Conservation (phyloP, 2,797 vertebrate species). For the Petrocephalus sullivani region DNA sequence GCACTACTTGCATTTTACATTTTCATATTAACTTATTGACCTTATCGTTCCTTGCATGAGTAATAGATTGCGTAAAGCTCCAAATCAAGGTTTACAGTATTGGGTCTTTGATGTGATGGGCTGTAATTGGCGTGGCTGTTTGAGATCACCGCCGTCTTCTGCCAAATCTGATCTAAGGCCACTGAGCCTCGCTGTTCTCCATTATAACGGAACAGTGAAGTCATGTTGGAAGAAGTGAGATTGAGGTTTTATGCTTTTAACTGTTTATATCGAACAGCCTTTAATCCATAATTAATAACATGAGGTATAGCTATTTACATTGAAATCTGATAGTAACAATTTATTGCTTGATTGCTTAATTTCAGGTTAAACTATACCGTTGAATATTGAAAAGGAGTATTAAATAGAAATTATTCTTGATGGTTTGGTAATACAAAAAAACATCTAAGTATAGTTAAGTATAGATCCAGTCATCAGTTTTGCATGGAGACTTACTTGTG, state of each 20-base stretch:
- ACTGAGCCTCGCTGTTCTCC: not conserved
- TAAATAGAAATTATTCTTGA: not conserved
- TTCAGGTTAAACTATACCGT: not conserved
- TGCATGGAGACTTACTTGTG: not conserved
- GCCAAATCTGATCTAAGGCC: not conserved
- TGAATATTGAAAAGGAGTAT: not conserved
- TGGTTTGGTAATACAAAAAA: not conserved
- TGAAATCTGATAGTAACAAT: not conserved
- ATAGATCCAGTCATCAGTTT: not conserved
- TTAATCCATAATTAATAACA: not conserved
- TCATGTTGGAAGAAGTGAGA: constrained; percentile 9
- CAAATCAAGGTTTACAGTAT: not conserved
- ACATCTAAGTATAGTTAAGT: not conserved
- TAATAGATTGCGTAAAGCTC: not conserved
- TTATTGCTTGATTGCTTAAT: not conserved
- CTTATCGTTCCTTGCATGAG: not conserved
- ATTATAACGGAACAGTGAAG: not conserved
- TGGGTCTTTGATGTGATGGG: not conserved
- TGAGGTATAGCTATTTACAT: not conserved
- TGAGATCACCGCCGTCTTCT: not conserved
- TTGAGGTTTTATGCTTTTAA: not conserved
- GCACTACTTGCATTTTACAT: not conserved
- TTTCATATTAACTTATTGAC: not conserved
- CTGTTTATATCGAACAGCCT: not conserved
- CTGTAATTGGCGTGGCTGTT: not conserved